A percentile compares a stretch with the other conserved stretches of the same genome.
These are phyloP conservation scores for Hydrochoerus hydrochaeris DNA, from an alignment of 2,113 vertebrate species.

Conservation along the genomic window DNA sequence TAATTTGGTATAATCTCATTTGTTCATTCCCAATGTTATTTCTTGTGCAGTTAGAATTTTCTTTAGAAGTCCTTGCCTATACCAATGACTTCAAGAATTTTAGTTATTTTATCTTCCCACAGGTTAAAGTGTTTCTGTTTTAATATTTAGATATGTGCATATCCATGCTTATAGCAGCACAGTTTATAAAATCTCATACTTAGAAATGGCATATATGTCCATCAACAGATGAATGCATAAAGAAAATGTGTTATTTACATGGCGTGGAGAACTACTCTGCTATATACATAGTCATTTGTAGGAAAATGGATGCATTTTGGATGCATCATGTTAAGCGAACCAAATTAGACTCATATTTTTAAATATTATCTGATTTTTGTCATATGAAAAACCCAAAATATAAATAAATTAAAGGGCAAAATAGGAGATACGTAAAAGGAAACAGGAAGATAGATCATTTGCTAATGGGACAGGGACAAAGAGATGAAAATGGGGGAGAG, in stretches of 20 bases:
- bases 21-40: not conserved
- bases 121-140: not conserved
- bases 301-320: not conserved
- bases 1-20: not conserved
- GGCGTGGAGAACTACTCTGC: not conserved
- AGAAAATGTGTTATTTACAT: not conserved
- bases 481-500: not conserved
- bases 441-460: not conserved
- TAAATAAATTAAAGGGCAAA: not conserved
- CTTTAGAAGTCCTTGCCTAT: not conserved
- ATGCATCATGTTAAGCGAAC: not conserved
- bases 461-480: not conserved
- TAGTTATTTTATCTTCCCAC: not conserved
- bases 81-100: not conserved
- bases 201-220: not conserved
- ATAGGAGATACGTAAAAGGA: not conserved
- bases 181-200: not conserved
- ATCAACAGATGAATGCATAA: not conserved
- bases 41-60: not conserved
- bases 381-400: not conserved
- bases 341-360: not conserved
- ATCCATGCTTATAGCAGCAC: not conserved
- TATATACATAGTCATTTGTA: not conserved
- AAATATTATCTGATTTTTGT: not conserved
- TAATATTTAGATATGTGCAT: not conserved